A percentile compares a stretch with the other conserved stretches of the same genome.
Evolutionary conservation across 1,140 invertebrate species (phyloP).

Genomic region (Drosophila sucinea): DNA sequence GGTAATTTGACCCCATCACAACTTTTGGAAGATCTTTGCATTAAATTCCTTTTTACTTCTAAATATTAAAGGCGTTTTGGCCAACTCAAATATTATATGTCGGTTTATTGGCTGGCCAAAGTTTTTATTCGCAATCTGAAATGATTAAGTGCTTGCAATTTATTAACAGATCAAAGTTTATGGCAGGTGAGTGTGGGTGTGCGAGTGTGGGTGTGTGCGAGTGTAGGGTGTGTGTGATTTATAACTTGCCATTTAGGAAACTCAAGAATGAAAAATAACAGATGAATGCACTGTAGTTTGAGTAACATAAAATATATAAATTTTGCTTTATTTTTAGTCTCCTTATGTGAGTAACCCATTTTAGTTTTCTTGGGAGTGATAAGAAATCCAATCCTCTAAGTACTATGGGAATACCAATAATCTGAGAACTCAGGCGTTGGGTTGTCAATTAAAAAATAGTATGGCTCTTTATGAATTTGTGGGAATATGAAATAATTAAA

Average conservation of each 20-base stretch:
- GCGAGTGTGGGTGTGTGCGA: slow-evolving; percentile 13
- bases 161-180: slow-evolving; percentile 77
- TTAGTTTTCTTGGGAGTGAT: too few species aligned
- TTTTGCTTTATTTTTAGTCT: neutral
- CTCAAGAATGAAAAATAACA: slow-evolving; percentile 22
- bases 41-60: slow-evolving; percentile 59
- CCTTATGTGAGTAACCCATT: too few species aligned
- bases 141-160: slow-evolving; percentile 71
- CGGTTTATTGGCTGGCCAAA: slow-evolving; percentile 19
- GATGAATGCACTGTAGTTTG: neutral
- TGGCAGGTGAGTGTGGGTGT: slow-evolving; percentile 31
- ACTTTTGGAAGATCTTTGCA: slow-evolving; percentile 10
- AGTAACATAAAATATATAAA: neutral
- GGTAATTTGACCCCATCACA: slow-evolving; percentile 29
- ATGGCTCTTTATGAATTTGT: too few species aligned
- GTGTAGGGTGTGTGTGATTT: slow-evolving; percentile 50
- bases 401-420: too few species aligned
- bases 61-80: slow-evolving; percentile 42
- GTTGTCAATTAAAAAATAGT: too few species aligned
- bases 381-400: too few species aligned
- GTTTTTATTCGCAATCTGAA: slow-evolving; percentile 51
- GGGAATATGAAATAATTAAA: too few species aligned
- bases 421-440: too few species aligned
- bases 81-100: slow-evolving; percentile 22
- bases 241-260: slow-evolving; percentile 40